phyloP scores from a whole-genome alignment of 1,140 invertebrate genomes.

The Zaprionus capensis region DNA sequence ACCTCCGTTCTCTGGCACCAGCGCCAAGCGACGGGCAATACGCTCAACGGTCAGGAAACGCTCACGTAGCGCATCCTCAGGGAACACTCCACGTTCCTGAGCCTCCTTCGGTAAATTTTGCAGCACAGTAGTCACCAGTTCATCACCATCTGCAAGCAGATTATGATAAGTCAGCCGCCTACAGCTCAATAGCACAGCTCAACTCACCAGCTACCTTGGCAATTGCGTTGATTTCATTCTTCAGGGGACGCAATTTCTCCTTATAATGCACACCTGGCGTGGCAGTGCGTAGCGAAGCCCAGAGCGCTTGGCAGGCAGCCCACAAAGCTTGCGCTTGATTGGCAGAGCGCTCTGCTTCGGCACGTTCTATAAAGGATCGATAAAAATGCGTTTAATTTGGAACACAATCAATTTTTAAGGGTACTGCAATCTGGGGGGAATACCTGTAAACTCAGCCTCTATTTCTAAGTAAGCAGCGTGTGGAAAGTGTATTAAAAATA shows the following conservation, averaged over 20 bases:
- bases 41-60: slow-evolving; percentile 92
- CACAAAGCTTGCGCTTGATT: slow-evolving; percentile 94
- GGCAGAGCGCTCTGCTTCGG: slow-evolving; percentile 91
- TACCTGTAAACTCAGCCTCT: slow-evolving; percentile 83
- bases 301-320: slow-evolving; percentile 94
- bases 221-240: slow-evolving; percentile 89
- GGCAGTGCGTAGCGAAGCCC: slow-evolving; percentile 89
- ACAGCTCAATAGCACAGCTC: background rate
- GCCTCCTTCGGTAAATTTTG: slow-evolving; percentile 91
- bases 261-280: slow-evolving; percentile 85
- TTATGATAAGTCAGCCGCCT: background rate
- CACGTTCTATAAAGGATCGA: slow-evolving; percentile 86
- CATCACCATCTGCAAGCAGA: slow-evolving; percentile 85
- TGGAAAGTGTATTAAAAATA: slow-evolving; percentile 16
- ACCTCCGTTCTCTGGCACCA: slow-evolving; percentile 93
- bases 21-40: slow-evolving; percentile 90
- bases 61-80: slow-evolving; percentile 92
- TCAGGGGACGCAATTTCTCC: slow-evolving; percentile 89
- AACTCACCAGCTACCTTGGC: slow-evolving; percentile 88
- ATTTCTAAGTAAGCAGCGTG: slow-evolving; percentile 78
- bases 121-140: slow-evolving; percentile 90
- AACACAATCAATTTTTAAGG: background rate
- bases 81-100: slow-evolving; percentile 91
- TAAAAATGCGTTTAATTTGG: background rate
- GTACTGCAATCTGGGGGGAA: background rate